These are phyloP conservation scores for Meiosimyza decipiens DNA, from an alignment of 2,888 invertebrate species.

Conservation along the genomic window DNA sequence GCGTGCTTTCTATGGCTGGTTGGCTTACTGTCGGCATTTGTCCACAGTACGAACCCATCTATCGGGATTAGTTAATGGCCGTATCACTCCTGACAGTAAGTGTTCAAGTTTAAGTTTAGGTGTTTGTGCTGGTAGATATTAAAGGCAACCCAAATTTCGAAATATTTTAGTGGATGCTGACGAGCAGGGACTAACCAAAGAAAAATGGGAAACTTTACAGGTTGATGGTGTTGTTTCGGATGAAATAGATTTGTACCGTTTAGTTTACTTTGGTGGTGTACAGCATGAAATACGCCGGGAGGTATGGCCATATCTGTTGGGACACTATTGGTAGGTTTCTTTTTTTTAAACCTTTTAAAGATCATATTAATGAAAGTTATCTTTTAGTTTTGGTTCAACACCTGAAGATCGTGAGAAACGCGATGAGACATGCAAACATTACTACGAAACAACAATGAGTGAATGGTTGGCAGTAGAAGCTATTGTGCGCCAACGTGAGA, in stretches of 20 bases:
- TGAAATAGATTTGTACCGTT: constrained; percentile 79
- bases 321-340: constrained; percentile 76
- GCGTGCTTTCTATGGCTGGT: constrained; percentile 95
- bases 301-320: constrained; percentile 91
- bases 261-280: constrained; percentile 90
- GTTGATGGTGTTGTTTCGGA: constrained; percentile 73
- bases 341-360: neutral
- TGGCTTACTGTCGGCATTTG: constrained; percentile 92
- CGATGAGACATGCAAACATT: constrained; percentile 76
- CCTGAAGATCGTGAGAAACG: constrained; percentile 74
- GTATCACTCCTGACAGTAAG: constrained; percentile 75
- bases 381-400: constrained; percentile 75
- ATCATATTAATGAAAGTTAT: neutral
- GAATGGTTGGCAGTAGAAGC: constrained; percentile 97
- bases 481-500: constrained; percentile 84
- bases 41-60: constrained; percentile 93
- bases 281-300: constrained; percentile 79
- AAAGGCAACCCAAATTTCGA: neutral
- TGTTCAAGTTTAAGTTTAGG: constrained; percentile 18
- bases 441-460: constrained; percentile 91
- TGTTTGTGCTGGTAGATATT: neutral
- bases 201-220: constrained; percentile 80
- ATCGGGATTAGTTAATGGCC: constrained; percentile 85
- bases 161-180: constrained; percentile 70
- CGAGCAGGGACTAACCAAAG: constrained; percentile 78